Evolutionary conservation across 2,113 vertebrate genomes (phyloP).

Genomic region (Actenoides hombroni): DNA sequence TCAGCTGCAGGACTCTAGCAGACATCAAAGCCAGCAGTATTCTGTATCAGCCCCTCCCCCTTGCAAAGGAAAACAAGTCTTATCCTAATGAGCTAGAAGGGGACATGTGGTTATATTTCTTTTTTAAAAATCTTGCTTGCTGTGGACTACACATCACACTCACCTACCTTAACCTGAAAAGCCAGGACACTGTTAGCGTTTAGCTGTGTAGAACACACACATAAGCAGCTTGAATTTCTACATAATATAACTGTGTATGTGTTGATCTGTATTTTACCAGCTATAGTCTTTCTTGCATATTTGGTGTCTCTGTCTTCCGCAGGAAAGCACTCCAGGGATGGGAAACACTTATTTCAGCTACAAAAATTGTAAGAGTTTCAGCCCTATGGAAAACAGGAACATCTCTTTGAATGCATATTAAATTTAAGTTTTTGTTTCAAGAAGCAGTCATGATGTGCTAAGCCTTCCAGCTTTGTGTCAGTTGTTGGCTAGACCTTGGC

Average conservation of each 20-base stretch:
- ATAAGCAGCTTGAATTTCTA: neutral
- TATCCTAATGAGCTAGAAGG: neutral
- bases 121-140: neutral
- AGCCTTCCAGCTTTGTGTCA: neutral
- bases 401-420: accelerated
- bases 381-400: neutral
- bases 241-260: neutral
- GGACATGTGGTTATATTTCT: neutral
- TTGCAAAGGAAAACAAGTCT: neutral
- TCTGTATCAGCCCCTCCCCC: neutral
- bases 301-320: neutral
- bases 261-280: neutral
- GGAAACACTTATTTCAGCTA: neutral
- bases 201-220: neutral
- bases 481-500: neutral
- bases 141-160: neutral
- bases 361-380: accelerated
- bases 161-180: neutral
- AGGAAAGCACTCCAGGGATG: neutral
- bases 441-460: neutral
- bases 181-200: neutral
- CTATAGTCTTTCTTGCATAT: neutral
- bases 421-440: neutral
- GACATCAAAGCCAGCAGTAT: neutral
- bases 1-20: neutral